Evolutionary conservation across 1,140 invertebrate genomes (phyloP), one percentile per base, ranked within the genome.

Genomic region (Monochamus saltuarius): DNA sequence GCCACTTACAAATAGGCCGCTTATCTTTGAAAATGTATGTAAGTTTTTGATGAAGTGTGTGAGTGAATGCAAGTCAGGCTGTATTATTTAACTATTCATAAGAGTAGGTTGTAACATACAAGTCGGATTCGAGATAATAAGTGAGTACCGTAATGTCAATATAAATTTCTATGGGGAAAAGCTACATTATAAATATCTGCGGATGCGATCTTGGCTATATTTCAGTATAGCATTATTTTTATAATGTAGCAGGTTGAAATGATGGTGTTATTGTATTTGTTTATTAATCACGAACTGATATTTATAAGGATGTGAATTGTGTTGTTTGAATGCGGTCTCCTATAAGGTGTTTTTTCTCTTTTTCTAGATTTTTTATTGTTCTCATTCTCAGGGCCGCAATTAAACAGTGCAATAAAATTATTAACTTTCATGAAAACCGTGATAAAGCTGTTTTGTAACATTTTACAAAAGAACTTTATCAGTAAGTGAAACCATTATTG

Each of bases 21-120:
- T 34, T 14, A 37, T 13, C 22, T 54, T 57, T 38, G 53, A 64
- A 35, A 49, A 64, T 43, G 43, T 47, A 50, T 62, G 47, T 40
- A 51, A 40, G 43, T 53, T 1, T 9, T 19, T 22, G 29, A 43
- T 37, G 62, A 39, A 19, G 51, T 59, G 67, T 47, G 65, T 47
- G 70, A 62, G 59, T 66, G 67, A 66, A 59, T 73, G 73, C 73
- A 73, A 74, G 70, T 74, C 67, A 68, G 73, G 71, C 71, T 74
- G 73, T 74, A 70, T 64, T 72, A 72, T 72, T 71, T 64, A 67
- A 68, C 67, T 67, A 59, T 63, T 61, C 53, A 56, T 61, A 60
- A 62, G 58, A 61, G 59, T 66, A 68, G 55, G 51, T 55, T 67
- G 53, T 67, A 67, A 67, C 55, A 62, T 59, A 45, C 54, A 61